Evolutionary conservation across 2,113 vertebrate species (phyloP).

Genomic region (Pseudois nayaur): DNA sequence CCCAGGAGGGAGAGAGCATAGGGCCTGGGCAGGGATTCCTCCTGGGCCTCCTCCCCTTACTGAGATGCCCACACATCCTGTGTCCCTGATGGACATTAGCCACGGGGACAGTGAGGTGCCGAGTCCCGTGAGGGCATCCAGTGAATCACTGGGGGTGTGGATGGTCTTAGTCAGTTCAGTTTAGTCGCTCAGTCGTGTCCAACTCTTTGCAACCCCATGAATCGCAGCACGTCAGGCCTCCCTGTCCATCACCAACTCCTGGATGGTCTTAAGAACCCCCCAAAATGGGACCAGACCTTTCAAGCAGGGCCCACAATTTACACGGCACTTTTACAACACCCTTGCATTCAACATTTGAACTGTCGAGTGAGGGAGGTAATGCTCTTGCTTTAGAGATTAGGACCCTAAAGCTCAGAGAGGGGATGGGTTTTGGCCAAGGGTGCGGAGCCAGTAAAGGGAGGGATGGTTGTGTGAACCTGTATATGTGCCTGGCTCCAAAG

Average conservation of each 20-base stretch:
- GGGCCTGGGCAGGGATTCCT: not conserved
- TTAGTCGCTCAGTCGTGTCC: too few relatives aligned
- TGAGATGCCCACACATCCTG: not conserved
- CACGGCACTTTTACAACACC: not conserved
- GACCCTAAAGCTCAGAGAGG: too few relatives aligned
- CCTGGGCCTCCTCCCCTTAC: not conserved
- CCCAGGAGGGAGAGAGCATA: not conserved
- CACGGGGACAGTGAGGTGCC: rapidly evolving
- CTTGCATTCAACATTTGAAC: not conserved
- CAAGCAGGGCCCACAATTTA: not conserved
- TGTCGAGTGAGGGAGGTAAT: rapidly evolving
- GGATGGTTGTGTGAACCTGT: not conserved
- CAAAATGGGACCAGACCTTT: not conserved
- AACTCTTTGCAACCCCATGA: too few relatives aligned
- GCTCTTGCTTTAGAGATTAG: not conserved
- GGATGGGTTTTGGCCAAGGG: not conserved
- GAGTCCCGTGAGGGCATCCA: not conserved
- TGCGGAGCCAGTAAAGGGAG: not conserved
- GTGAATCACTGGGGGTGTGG: not conserved
- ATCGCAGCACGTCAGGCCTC: too few relatives aligned
- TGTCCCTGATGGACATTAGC: not conserved
- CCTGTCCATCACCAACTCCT: too few relatives aligned
- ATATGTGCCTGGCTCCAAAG: not conserved
- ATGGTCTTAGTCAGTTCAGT: too few relatives aligned
- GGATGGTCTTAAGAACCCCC: not conserved